Percentiles rank a stretch among this genome's conserved stretches.
These are phyloP conservation scores for Catharus minimus DNA, from an alignment of 2,113 vertebrate species.

Conservation along the genomic window DNA sequence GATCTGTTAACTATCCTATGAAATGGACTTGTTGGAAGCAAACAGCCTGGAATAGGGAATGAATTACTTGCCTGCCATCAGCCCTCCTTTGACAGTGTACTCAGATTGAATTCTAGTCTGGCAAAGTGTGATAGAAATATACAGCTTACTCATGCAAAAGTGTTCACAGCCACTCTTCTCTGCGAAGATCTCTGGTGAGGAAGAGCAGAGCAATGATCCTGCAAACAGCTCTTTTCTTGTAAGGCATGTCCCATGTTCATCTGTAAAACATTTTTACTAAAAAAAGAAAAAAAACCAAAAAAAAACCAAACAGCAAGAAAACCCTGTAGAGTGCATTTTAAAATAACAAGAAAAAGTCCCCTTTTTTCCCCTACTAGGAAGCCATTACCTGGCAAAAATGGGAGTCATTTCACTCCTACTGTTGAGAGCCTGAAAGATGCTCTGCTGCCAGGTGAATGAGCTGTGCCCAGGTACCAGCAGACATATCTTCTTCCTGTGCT, in stretches of 20 bases:
- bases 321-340: neutral
- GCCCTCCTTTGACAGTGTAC: neutral
- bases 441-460: neutral
- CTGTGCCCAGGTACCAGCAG: neutral
- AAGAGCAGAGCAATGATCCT: neutral
- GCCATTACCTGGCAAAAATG: neutral
- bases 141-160: neutral
- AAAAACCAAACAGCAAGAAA: neutral
- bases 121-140: neutral
- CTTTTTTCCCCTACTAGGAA: neutral
- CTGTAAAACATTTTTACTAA: neutral
- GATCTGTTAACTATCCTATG: conserved; percentile 36
- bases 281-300: neutral
- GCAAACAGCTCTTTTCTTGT: neutral
- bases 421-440: neutral
- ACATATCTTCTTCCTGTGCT: neutral
- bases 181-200: conserved; percentile 24
- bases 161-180: neutral
- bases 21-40: conserved; percentile 56
- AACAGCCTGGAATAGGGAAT: conserved; percentile 38
- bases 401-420: neutral
- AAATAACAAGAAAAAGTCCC: neutral
- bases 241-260: neutral
- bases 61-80: conserved; percentile 35
- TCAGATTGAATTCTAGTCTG: conserved; percentile 14